These are phyloP conservation scores for Torymus aiolomorphi DNA, from an alignment of 2,888 invertebrate genomes.

Conservation along the genomic window DNA sequence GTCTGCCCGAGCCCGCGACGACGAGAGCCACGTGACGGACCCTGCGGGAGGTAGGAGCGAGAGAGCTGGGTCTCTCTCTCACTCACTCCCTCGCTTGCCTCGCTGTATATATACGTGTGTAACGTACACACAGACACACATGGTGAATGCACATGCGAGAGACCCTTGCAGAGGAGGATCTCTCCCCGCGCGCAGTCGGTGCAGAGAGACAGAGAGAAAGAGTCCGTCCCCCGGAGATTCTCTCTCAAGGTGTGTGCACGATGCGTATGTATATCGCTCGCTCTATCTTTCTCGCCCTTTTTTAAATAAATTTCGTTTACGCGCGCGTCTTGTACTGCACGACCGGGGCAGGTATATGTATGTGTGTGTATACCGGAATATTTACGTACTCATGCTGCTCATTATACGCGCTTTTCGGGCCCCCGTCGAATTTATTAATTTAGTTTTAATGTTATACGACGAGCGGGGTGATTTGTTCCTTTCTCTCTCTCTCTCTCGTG, in stretches of 20 bases:
- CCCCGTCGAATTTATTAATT: conserved; percentile 44
- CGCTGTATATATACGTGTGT: neutral
- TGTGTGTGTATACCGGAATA: neutral
- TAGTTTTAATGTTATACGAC: conserved; percentile 49
- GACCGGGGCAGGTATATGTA: neutral
- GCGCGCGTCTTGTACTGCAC: conserved; percentile 30
- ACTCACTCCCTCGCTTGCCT: neutral
- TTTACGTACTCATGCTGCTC: neutral
- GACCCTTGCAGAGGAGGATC: conserved; percentile 41
- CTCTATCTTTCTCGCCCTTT: neutral
- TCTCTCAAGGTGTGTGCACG: neutral
- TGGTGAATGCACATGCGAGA: neutral
- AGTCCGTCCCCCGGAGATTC: conserved; percentile 38
- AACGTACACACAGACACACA: neutral
- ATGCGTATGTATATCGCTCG: too few species aligned
- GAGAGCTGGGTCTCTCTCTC: neutral
- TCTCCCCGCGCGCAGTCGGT: neutral
- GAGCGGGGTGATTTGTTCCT: conserved; percentile 14
- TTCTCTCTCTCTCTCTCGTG: neutral
- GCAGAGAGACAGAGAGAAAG: neutral
- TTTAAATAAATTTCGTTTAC: conserved; percentile 16
- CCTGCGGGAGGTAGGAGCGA: conserved; percentile 72
- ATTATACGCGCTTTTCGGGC: too few species aligned
- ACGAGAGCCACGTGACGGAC: conserved; percentile 73
- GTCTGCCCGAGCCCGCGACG: conserved; percentile 44